phyloP scores from a whole-genome alignment of 2,113 vertebrate genomes.

The Chrysemys picta region DNA sequence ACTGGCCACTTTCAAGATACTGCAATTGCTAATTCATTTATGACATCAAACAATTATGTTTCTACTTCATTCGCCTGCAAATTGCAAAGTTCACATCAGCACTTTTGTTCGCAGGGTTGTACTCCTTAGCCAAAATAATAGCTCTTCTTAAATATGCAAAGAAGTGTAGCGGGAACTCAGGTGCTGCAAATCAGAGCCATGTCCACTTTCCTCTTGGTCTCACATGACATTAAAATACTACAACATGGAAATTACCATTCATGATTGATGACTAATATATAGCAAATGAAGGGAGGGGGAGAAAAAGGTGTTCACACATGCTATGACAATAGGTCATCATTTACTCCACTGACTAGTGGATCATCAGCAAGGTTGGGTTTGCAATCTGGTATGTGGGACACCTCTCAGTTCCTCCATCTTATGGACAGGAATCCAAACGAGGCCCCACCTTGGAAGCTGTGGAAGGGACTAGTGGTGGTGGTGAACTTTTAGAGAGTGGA shows the following conservation, averaged over 20 bases:
- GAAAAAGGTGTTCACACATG: background rate
- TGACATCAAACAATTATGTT: constrained; percentile 71
- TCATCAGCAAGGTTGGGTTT: background rate
- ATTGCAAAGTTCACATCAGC: constrained; percentile 58
- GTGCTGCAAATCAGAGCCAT: constrained; percentile 27
- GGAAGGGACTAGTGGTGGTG: background rate
- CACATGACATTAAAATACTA: constrained; percentile 19
- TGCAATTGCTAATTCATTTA: constrained; percentile 66
- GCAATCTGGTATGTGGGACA: constrained; percentile 20
- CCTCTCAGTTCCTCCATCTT: constrained; percentile 43
- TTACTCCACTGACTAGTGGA: background rate
- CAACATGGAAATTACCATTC: constrained; percentile 12
- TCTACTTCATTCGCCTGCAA: constrained; percentile 68
- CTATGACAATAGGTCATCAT: background rate
- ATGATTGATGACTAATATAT: constrained; percentile 35
- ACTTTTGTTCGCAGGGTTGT: constrained; percentile 6
- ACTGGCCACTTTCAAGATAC: constrained; percentile 57
- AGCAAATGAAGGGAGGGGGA: background rate
- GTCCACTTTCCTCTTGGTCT: background rate
- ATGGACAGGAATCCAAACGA: constrained; percentile 7
- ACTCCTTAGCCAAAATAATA: constrained; percentile 35
- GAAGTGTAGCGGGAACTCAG: constrained; percentile 4
- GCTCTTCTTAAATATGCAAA: background rate
- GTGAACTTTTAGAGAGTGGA: background rate
- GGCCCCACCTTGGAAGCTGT: background rate